Conservation (phyloP, 2,888 invertebrate species). For the Agrotis exclamationis region DNA sequence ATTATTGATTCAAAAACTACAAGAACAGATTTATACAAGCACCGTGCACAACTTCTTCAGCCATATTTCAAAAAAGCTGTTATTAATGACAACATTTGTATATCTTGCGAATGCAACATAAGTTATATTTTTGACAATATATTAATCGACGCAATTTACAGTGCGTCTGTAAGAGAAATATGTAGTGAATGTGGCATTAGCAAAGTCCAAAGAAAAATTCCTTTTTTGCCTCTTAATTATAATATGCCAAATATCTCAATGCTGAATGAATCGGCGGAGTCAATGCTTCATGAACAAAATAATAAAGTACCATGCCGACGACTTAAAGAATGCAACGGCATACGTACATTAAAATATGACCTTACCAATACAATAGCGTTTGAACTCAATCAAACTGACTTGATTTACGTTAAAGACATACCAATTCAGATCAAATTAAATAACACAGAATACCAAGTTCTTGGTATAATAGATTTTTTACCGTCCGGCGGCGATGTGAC, state of each 20-base stretch:
- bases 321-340: slow-evolving; percentile 6
- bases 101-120: no score
- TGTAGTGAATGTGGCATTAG: no score
- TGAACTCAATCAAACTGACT: slow-evolving; percentile 3
- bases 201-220: no score
- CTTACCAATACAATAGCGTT: slow-evolving; percentile 13
- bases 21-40: slow-evolving; percentile 23
- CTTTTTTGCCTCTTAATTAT: slow-evolving; percentile 12
- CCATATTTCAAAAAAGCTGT: slow-evolving; percentile 6
- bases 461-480: neutral
- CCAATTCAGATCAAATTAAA: neutral
- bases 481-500: slow-evolving; percentile 1
- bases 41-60: slow-evolving; percentile 21
- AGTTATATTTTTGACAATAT: neutral
- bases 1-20: slow-evolving; percentile 20
- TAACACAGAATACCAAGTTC: no score
- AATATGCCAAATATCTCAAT: no score
- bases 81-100: slow-evolving; percentile 18
- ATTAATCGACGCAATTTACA: no score
- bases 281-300: slow-evolving; percentile 9
- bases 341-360: slow-evolving; percentile 11
- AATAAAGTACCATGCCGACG: slow-evolving; percentile 13
- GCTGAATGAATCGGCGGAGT: no score
- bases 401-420: slow-evolving; percentile 2
- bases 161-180: no score